Base-by-base conservation (phyloP, 2,113 vertebrate genomes). In the Petaurus breviceps region DNA sequence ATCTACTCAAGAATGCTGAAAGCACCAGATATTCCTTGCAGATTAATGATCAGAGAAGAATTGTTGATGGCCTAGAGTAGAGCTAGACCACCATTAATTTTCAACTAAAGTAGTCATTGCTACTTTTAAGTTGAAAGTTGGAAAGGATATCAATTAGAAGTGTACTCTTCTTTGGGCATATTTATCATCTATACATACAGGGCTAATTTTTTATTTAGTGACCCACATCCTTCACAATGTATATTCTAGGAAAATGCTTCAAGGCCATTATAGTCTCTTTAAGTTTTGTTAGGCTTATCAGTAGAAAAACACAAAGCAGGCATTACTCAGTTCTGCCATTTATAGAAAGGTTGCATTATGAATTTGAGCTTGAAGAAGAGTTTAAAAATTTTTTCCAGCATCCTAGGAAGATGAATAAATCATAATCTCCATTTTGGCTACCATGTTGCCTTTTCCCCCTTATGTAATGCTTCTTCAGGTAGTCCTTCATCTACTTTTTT, bases 1-100 rank as follows among this genome's bases (percentile, higher is more conserved):
- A 2, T 89, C 90, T 96, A 8, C 51, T 95, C 55, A 46, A 37
- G 43, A 23, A 11, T 92, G 94, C 77, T 95, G 94, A 55, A 52
- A 47, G 47, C 92, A 94, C 9, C 57, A 77, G 57, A 90, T 10
- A 0, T 68, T 92, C 37, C 50, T 54, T 93, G 9, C 51, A 91
- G 92, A 95, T 52, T 28, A 89, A 61, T 57, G 47, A 92, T 90
- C 51, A 90, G 93, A 95, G 54, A 28, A 93, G 93, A 96, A 55
- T 24, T 93, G 51, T 12, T 94, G 95, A 46, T 68, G 47, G 37
- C 24, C 77, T 91, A 46, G 47, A 92, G 90, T 51, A 94, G 95
- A 91, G 92, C 52, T 49, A 92, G 77, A 50, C 94, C 92, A 47
- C 51, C 92, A 31, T 51, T 92, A 90, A 19, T 93, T 90, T 31